Evolutionary conservation across 2,797 vertebrate genomes (phyloP), one percentile per base, ranked within the genome.

Genomic region (Alcedo quadribrachys): DNA sequence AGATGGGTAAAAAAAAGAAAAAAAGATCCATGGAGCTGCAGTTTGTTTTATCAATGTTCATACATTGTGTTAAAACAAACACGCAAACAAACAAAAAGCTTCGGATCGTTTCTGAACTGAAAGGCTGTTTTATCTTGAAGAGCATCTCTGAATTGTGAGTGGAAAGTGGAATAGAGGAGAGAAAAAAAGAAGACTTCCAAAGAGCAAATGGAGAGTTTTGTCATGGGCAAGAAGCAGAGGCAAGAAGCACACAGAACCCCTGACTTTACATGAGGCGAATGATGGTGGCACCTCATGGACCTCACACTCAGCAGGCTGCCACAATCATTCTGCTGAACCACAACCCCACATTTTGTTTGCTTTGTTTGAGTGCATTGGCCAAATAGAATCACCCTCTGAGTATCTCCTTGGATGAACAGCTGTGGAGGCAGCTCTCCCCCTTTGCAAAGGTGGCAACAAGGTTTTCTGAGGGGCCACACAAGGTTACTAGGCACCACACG

Each of bases 41-140:
- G 90, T 91, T 96, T 92, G 83, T 95, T 96, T 95, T 96, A 92
- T 94, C 94, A 63, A n/a, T 66, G 93, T 89, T 94, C 67, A 71
- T 94, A 95, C 84, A 71, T 77, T 92, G 89, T 90, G 83, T 89
- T 95, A 94, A 96, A 95, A 51, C 84, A 93, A 96, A 92, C 84
- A 78, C 1, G 6, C 78, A 90, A 92, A 94, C 78, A 88, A 79
- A 89, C 81, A 70, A 54, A 92, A 91, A 81, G 76, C 90, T 94
- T 87, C 85, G 88, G 75, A 91, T 79, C 18, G 6, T 90, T 94
- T 92, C 62, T 77, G 70, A 90, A 69, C 81, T 85, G 81, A 94
- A 94, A 92, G 84, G 73, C 60, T 91, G 54, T 94, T 96, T 94
- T 91, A 93, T 94, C 94, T 92, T 87, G 79, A 93, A 92, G 90